Evolutionary conservation across 2,888 invertebrate genomes (phyloP).

Genomic region (Andrena haemorrhoa): DNA sequence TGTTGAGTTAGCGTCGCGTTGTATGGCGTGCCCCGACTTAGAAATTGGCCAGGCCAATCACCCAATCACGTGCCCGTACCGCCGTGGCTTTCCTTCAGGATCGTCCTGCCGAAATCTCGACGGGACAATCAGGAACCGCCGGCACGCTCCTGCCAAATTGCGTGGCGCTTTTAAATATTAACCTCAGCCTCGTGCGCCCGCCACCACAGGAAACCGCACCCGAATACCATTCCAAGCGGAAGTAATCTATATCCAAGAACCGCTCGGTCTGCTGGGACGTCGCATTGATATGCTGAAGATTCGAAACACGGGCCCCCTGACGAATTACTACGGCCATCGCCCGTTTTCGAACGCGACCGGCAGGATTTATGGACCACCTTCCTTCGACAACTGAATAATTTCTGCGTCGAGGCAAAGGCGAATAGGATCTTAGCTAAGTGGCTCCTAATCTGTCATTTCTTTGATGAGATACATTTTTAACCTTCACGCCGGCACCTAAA

Average conservation of each 20-base stretch:
- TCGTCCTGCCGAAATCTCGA: constrained; percentile 68
- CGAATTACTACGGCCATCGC: background rate
- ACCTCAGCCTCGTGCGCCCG: constrained; percentile 24
- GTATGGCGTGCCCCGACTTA: constrained; percentile 78
- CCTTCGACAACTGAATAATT: background rate
- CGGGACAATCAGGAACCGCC: constrained; percentile 71
- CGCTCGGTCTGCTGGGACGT: background rate
- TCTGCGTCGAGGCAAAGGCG: background rate
- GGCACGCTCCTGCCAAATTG: constrained; percentile 71
- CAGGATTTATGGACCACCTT: background rate
- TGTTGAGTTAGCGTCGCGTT: constrained; percentile 79
- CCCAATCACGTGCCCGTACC: constrained; percentile 73
- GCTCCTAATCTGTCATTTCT: too few relatives aligned
- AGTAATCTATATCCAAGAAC: constrained; percentile 37
- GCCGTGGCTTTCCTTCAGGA: constrained; percentile 55
- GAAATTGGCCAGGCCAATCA: constrained; percentile 75
- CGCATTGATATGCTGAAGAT: constrained; percentile 17
- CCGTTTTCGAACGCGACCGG: background rate
- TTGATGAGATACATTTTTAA: too few relatives aligned
- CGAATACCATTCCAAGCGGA: constrained; percentile 41
- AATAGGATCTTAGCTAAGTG: too few relatives aligned
- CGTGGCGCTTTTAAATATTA: constrained; percentile 71
- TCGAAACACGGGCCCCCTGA: constrained; percentile 1
- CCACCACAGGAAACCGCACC: constrained; percentile 3
- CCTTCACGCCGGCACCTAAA: too few relatives aligned